Evolutionary conservation across 2,888 invertebrate genomes (phyloP).

Genomic region (Megalurothrips usitatus): DNA sequence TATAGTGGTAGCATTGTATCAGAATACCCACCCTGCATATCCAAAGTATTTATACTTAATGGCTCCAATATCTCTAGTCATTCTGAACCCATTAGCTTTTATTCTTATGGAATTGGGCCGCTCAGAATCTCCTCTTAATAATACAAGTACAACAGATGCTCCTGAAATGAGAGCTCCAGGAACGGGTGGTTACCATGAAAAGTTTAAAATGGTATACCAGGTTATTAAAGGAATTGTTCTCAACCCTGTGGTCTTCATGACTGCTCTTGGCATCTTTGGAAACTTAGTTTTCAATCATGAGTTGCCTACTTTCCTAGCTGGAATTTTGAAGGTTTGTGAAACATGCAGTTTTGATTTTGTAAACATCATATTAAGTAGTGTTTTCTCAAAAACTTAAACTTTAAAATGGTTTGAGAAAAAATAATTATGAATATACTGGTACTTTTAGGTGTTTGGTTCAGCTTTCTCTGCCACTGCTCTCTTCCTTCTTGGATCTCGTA

Average conservation of each 20-base stretch:
- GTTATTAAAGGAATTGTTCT: conserved; percentile 66
- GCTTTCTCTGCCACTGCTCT: conserved; percentile 90
- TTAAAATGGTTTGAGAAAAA: background rate
- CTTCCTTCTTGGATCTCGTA: conserved; percentile 82
- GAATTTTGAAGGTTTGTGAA: conserved; percentile 64
- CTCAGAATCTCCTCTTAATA: background rate
- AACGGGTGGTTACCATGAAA: conserved; percentile 32
- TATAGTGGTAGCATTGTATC: conserved; percentile 80
- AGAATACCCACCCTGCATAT: conserved; percentile 81
- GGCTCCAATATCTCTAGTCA: conserved; percentile 88
- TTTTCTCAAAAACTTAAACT: too few relatives aligned
- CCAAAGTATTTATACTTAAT: conserved; percentile 85
- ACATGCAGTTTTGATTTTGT: background rate
- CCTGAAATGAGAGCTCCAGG: conserved; percentile 38
- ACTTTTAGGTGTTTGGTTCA: conserved; percentile 65
- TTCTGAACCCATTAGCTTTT: conserved; percentile 89
- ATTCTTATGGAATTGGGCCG: conserved; percentile 72
- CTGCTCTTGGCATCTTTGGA: conserved; percentile 80
- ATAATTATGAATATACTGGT: conserved; percentile 14
- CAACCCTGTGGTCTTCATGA: conserved; percentile 91
- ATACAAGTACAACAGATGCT: background rate
- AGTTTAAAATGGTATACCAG: conserved; percentile 26
- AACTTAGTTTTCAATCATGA: conserved; percentile 76
- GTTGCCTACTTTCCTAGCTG: conserved; percentile 68
- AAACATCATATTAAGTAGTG: background rate